Base-by-base conservation (phyloP, 2,113 vertebrate species). In the Actenoides hombroni region DNA sequence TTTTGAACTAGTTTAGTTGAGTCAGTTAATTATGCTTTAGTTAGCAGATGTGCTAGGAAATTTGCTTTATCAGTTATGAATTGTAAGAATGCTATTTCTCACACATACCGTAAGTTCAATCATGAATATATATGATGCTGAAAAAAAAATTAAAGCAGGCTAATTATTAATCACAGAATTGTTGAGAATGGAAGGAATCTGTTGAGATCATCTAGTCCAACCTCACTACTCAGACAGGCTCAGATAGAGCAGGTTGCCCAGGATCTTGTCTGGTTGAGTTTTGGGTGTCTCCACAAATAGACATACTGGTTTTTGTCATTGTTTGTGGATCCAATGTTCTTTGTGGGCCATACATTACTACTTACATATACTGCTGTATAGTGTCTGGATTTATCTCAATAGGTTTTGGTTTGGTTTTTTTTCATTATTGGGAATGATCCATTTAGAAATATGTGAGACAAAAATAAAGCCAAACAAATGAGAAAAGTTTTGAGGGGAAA, bases 191-290 rank as follows among this genome's bases (percentile, higher is more conserved):
- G 5, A 84, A 46, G 17, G 29, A 70, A 28, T 40, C 3, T 53
- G 12, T 51, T 64, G 35, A 83, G 6, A 75, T 25, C 9, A 24
- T 56, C 13, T 40, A 60, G 8, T 51, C 13, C 11, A 73, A 49
- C 1, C 6, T 29, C 3, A n/a, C 6, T 71, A 19, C 17, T 67
- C 19, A 48, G 24, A 3, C 5, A 0, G 3, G 2, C 29, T 71
- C 53, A 48, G 10, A 63, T 1, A 49, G 20, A 40, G 9, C 11
- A 88, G 18, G 26, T 49, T 68, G 31, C 6, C 33, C 8, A 8
- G 9, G 29, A 67, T 8, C 2, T 0, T 26, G 15, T 31, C 10
- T 12, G 28, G 20, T 3, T 59, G 17, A 35, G 11, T 85, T 82
- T 37, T 49, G 28, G 9, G 3, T 57, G 15, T 29, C 5, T 83